Percentiles rank a stretch among this genome's conserved stretches.
Evolutionary conservation across 2,113 vertebrate species (phyloP).

Genomic region (Delphinus delphis): DNA sequence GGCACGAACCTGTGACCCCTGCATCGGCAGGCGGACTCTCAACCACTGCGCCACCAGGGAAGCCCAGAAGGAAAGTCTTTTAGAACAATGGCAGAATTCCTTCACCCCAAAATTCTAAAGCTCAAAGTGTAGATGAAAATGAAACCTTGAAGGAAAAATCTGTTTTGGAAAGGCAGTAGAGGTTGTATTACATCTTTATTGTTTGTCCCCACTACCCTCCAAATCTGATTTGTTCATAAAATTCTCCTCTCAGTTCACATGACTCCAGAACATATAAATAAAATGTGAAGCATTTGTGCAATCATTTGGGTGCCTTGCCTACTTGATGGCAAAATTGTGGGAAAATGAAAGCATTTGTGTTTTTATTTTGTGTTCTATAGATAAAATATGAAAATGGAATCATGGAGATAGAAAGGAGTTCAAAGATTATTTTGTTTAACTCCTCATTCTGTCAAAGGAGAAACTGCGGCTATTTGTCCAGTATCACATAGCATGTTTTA

Average conservation of each 20-base stretch:
- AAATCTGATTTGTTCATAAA: conserved; percentile 21
- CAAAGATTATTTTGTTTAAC: neutral
- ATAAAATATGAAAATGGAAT: conserved; percentile 2
- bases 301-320: neutral
- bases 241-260: neutral
- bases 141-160: conserved; percentile 39
- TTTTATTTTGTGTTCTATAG: conserved; percentile 15
- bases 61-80: conserved; percentile 7
- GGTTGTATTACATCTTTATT: neutral
- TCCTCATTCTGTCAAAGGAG: neutral
- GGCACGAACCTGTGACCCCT: no score
- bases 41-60: no score
- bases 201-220: neutral
- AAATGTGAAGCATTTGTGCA: neutral
- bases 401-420: neutral
- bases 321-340: neutral
- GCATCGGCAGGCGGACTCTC: no score
- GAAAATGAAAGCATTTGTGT: neutral
- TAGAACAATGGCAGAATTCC: neutral
- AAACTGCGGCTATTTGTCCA: neutral
- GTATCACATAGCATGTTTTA: neutral
- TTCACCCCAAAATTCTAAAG: neutral
- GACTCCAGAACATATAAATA: neutral
- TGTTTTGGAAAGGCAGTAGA: conserved; percentile 26
- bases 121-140: conserved; percentile 15